These are phyloP conservation scores for Musca vetustissima DNA, from an alignment of 1,140 invertebrate species.

Conservation along the genomic window DNA sequence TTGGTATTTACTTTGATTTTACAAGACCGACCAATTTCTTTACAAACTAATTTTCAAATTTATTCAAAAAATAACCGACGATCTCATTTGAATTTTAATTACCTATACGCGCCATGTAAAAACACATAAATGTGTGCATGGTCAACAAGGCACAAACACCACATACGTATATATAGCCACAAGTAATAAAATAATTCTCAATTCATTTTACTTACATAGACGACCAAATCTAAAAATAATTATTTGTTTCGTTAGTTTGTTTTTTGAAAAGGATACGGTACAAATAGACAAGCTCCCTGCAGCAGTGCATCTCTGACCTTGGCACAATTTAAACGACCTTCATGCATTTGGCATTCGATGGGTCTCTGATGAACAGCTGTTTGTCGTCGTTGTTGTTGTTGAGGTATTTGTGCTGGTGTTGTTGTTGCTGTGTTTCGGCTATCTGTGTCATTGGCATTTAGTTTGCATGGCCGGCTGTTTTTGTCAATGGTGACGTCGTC, in stretches of 20 bases:
- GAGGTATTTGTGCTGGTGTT: not conserved
- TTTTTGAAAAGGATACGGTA: slow-evolving; percentile 58
- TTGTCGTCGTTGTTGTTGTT: not conserved
- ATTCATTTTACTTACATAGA: not conserved
- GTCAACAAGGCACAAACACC: not conserved
- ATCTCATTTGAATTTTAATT: too few relatives aligned
- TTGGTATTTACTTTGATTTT: too few relatives aligned
- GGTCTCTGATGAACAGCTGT: too few relatives aligned
- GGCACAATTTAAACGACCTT: slow-evolving; percentile 48
- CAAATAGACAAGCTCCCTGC: slow-evolving; percentile 55
- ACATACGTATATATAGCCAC: not conserved
- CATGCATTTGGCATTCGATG: slow-evolving; percentile 32
- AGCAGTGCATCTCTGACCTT: slow-evolving; percentile 52
- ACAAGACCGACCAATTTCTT: too few relatives aligned
- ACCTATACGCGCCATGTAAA: slow-evolving; percentile 1
- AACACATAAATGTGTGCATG: not conserved
- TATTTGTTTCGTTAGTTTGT: not conserved
- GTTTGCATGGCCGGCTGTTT: not conserved
- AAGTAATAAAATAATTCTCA: not conserved
- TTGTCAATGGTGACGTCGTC: not conserved
- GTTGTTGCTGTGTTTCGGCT: not conserved
- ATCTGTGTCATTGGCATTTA: slow-evolving; percentile 23
- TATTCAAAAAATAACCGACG: too few relatives aligned
- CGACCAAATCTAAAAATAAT: not conserved
- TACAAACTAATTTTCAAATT: too few relatives aligned